Base-by-base conservation (phyloP, 2,797 vertebrate genomes). In the Arrhamphus sclerolepis region DNA sequence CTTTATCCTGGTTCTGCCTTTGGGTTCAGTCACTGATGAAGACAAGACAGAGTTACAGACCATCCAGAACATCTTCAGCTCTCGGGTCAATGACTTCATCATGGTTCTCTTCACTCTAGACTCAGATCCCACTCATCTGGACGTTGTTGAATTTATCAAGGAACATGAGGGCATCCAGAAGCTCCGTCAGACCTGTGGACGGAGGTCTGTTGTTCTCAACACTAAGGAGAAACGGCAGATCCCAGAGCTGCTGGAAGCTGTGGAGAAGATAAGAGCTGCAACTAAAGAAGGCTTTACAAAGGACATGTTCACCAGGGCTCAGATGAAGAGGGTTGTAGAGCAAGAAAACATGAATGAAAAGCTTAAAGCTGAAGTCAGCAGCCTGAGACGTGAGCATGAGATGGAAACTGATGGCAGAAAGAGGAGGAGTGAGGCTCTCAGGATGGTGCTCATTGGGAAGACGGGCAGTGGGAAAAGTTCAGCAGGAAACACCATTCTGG, bases 161-260 rank as follows among this genome's bases (percentile, higher is more conserved):
- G 16, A 43, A 7, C 26, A 19, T 13, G 10, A 6, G 19, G 40
- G 14, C 7, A 13, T 51, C 47, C 58, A 53, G 41, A 21, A 62
- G 7, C 20, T 62, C n/a, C 21, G 46, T 39, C 31, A 60, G 47
- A 61, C 11, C 20, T 77, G 78, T 59, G 41, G 48, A 64, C 56
- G 50, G 41, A 19, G 50, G 46, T 31, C 14, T 7, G 0, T 56
- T 7, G 46, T 49, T 16, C 34, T 74, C 21, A 59, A 63, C 65
- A 55, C 34, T 20, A 56, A n/a, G 17, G 48, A 38, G 1, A 11
- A 41, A 4, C 0, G 7, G 11, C 41, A 70, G 50, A 16, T 53
- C 41, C 18, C 41, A 52, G 28, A 44, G 8, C 28, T 62, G 17
- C 20, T 62, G 18, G 7, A 34, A 2, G 7, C 7, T 9, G 3